Conservation (phyloP, 2,797 vertebrate species). For the Brachymystax lenok region DNA sequence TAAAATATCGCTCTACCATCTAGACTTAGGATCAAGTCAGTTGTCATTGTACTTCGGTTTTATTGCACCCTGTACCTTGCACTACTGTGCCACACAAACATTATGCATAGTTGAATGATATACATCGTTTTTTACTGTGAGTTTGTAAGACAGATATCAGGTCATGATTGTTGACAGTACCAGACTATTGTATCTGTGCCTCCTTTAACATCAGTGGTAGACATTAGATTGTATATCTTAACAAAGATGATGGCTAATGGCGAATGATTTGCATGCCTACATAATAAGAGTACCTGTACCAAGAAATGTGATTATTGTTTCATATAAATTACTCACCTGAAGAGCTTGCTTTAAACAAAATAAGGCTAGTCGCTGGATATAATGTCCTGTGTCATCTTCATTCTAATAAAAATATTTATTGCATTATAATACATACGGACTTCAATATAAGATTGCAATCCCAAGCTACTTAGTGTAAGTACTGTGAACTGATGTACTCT, state of each 20-base stretch:
- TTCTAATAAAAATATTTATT: slow-evolving; percentile 25
- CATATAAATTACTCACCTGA: slow-evolving; percentile 46
- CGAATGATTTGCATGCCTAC: neutral
- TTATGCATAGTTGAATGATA: neutral
- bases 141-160: neutral
- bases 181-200: neutral
- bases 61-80: neutral
- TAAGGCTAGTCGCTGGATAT: slow-evolving; percentile 78
- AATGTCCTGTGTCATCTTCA: slow-evolving; percentile 77
- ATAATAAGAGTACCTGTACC: slow-evolving; percentile 13
- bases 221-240: neutral
- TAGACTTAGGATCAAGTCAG: neutral
- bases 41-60: neutral
- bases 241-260: neutral
- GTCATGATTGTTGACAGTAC: neutral
- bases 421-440: slow-evolving; percentile 34
- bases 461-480: slow-evolving; percentile 14
- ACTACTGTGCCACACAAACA: neutral
- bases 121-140: neutral
- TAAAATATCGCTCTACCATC: neutral
- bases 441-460: slow-evolving; percentile 41
- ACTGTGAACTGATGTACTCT: slow-evolving; percentile 9
- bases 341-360: slow-evolving; percentile 52
- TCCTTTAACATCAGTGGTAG: neutral
- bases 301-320: slow-evolving; percentile 35